A percentile compares a stretch with the other conserved stretches of the same genome.
phyloP scores from a whole-genome alignment of 1,140 invertebrate species.

The Eueides isabella region DNA sequence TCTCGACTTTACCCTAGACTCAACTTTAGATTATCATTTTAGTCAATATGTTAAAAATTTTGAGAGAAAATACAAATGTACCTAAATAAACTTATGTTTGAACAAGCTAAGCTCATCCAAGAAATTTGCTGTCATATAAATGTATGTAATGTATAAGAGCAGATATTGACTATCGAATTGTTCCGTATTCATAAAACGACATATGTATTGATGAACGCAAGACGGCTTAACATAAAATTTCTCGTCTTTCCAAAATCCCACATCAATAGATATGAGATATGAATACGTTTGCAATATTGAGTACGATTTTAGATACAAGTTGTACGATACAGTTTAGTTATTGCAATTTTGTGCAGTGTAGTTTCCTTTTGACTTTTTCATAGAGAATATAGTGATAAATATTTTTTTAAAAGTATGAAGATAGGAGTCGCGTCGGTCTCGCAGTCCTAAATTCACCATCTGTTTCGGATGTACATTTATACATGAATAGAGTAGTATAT shows the following conservation, averaged over 20 bases:
- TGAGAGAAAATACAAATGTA: no score
- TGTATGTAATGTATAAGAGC: background rate
- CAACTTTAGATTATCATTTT: no score
- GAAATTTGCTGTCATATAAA: background rate
- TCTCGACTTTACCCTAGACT: no score
- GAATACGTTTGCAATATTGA: background rate
- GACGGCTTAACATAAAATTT: background rate
- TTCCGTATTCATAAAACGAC: background rate
- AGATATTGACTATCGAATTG: background rate
- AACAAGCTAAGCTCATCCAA: background rate
- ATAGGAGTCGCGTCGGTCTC: no score
- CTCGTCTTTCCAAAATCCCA: background rate
- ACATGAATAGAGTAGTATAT: no score
- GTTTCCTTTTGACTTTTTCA: no score
- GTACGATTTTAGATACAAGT: background rate
- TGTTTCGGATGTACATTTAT: no score
- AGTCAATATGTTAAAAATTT: no score
- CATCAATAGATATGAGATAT: slow-evolving; percentile 1
- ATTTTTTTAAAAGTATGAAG: no score
- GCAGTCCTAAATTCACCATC: no score
- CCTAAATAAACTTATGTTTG: background rate
- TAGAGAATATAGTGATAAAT: no score
- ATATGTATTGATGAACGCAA: background rate
- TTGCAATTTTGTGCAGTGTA: background rate
- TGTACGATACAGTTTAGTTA: background rate